phyloP scores from a whole-genome alignment of 37 sponge, comb jelly and placozoan species.

The Lycopodina hypogea region DNA sequence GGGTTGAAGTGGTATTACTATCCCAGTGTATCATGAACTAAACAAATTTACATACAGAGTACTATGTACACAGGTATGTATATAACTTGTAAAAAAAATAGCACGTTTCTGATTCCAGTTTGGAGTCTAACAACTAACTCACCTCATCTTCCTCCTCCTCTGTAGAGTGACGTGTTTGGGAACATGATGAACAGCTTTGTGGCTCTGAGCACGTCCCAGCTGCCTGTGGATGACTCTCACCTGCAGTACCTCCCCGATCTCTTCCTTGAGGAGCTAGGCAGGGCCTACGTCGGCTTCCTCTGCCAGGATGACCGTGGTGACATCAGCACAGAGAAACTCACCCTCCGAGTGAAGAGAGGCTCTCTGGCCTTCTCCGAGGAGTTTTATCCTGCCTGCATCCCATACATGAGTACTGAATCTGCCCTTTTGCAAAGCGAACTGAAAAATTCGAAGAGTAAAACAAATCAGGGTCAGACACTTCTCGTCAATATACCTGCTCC shows the following conservation, averaged over 20 bases:
- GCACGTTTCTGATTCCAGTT: no score
- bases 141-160: background rate
- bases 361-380: conserved; percentile 25
- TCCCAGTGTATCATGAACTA: no score
- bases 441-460: no score
- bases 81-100: no score
- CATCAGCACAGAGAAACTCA: conserved; percentile 14
- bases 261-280: conserved; percentile 69
- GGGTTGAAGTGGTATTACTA: no score
- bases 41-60: no score
- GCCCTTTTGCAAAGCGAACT: no score
- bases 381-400: conserved; percentile 5
- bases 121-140: background rate
- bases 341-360: conserved; percentile 3
- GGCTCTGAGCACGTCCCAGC: conserved; percentile 56
- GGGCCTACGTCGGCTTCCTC: conserved; percentile 62
- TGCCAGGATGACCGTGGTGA: conserved; percentile 65
- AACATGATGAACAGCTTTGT: conserved; percentile 56
- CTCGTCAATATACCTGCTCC: background rate
- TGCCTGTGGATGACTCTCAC: background rate
- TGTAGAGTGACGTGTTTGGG: conserved; percentile 65
- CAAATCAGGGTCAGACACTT: background rate
- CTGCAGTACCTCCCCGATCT: conserved; percentile 36
- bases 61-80: no score
- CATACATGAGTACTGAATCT: background rate